Evolutionary conservation across 2,797 vertebrate species (phyloP), one percentile per base, ranked within the genome.

Genomic region (Enteromius paludinosus): DNA sequence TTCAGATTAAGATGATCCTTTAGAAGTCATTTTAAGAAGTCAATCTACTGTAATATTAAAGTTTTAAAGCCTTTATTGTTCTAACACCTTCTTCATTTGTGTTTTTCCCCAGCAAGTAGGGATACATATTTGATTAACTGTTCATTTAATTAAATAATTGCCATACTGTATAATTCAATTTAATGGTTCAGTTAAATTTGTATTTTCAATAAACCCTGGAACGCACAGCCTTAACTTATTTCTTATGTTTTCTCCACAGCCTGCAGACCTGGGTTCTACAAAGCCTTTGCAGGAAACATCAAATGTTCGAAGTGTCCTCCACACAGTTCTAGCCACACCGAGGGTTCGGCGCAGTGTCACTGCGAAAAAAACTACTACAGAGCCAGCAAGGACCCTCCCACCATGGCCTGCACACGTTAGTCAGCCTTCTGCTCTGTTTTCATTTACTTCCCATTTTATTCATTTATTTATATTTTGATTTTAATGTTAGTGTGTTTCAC

Each of bases 361-460:
- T 99, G 98, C 89, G 97, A 99, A 86, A 98, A 97, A 84, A 96
- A 96, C 84, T 99, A 96, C 93, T 98, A 96, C 94, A 93, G 98
- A 88, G 96, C 97, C 70, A 94, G 95, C 88, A 97, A 96, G 91
- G 98, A 99, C 89, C 96, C 97, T 59, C 94, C 97, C 83, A 96
- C 95, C 81, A 97, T 96, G 95, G 96, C 97, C 80, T 99, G 98
- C 90, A 98, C 98, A 93, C 94, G 98, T 99, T 92, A 97, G 98
- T 93, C 20, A 28, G 20, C 75, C 61, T 65, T 18, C 23, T 30
- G 14, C 30, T 84, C 17, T 15, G 5, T 64, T 43, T 43, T 18
- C 12, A 8, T 23, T 45, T 56, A 65, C 78, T 25, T 45, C 1
- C 14, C 4, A 1, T 61, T 28, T 61, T 15, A 30, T 56, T 49